Conservation (phyloP, 2,797 vertebrate species). For the Trachurus trachurus region DNA sequence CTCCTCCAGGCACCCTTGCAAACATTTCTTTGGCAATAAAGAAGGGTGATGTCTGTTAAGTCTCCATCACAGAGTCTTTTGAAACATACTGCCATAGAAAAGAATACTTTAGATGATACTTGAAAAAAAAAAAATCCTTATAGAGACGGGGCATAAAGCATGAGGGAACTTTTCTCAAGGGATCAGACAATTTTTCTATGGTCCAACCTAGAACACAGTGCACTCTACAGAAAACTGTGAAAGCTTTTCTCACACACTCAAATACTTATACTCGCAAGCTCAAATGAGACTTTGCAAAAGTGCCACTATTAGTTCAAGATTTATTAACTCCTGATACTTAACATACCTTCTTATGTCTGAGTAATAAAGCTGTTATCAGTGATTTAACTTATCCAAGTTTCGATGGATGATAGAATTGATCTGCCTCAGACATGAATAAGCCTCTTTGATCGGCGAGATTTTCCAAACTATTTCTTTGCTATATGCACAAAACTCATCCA, state of each 20-base stretch:
- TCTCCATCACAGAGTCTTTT: constrained; percentile 55
- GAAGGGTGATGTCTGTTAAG: constrained; percentile 51
- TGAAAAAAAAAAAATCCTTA: constrained; percentile 61
- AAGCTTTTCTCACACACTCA: constrained; percentile 22
- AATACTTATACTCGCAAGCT: constrained; percentile 25
- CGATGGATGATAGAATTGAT: neutral
- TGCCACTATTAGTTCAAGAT: neutral
- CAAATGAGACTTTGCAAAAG: constrained; percentile 20
- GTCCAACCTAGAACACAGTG: constrained; percentile 50
- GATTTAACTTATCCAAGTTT: neutral
- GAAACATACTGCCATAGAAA: constrained; percentile 63
- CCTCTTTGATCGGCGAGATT: neutral
- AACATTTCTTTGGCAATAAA: constrained; percentile 55
- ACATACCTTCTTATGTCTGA: neutral
- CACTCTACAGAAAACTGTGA: constrained; percentile 26
- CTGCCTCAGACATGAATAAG: neutral
- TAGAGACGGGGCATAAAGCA: constrained; percentile 49
- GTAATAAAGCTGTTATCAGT: constrained; percentile 6
- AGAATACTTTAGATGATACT: constrained; percentile 54
- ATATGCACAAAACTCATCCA: neutral
- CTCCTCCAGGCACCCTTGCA: constrained; percentile 58
- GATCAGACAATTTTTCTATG: constrained; percentile 54
- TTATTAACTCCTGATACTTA: constrained; percentile 6
- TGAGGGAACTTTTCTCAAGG: constrained; percentile 55
- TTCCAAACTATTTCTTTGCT: constrained; percentile 10